A percentile compares a stretch with the other conserved stretches of the same genome.
Conservation (phyloP, 2,113 vertebrate genomes). For the Petrocephalus zakoni region DNA sequence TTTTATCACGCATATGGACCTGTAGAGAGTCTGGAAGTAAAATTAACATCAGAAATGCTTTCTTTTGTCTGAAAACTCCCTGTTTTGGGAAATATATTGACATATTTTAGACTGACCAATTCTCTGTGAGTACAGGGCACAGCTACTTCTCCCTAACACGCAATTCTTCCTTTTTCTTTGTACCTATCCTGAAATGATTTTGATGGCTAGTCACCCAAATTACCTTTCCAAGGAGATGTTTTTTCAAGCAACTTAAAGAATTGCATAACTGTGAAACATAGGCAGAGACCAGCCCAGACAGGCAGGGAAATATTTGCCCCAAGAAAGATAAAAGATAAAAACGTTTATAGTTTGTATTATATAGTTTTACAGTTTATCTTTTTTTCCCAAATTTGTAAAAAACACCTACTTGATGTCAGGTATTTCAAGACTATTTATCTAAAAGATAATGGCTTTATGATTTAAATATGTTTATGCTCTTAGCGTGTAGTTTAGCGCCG, state of each 20-base stretch:
- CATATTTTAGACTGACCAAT: neutral
- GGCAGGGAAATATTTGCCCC: neutral
- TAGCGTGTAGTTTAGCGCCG: neutral
- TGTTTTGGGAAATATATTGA: neutral
- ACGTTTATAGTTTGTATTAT: neutral
- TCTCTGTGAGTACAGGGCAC: neutral
- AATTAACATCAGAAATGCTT: slow-evolving; percentile 1
- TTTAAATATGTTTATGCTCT: neutral
- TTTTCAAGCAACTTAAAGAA: neutral
- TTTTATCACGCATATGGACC: neutral
- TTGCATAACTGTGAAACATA: neutral
- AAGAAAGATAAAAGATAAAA: neutral
- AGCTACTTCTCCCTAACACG: neutral
- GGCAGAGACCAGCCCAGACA: neutral
- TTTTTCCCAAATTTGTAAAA: neutral
- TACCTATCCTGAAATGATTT: neutral
- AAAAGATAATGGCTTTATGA: neutral
- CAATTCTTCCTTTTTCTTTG: neutral
- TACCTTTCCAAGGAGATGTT: too few relatives aligned
- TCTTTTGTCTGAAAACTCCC: neutral
- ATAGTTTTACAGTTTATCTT: neutral
- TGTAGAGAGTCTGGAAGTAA: neutral
- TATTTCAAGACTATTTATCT: neutral
- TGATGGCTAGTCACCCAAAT: neutral
- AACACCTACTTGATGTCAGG: neutral